phyloP scores from a whole-genome alignment of 2,113 vertebrate species.

The Tinamus guttatus region DNA sequence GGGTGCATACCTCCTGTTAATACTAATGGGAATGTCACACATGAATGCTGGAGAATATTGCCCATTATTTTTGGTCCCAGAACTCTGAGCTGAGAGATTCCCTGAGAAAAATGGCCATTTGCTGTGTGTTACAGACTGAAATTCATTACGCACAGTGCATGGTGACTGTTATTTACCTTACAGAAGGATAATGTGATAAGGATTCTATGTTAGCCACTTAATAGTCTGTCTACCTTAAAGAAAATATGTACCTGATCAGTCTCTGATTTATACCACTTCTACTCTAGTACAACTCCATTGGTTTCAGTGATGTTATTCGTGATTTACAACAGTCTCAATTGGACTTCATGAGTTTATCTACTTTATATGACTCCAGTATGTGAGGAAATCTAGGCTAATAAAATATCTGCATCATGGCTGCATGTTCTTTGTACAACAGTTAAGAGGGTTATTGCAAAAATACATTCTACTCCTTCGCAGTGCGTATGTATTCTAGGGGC shows the following conservation, averaged over 20 bases:
- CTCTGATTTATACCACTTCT: conserved; percentile 64
- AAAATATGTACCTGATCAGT: conserved; percentile 63
- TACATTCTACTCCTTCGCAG: conserved; percentile 20
- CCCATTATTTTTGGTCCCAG: conserved; percentile 71
- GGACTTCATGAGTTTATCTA: conserved; percentile 56
- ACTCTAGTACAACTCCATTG: conserved; percentile 22
- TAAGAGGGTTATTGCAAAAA: background rate
- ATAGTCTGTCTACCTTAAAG: conserved; percentile 66
- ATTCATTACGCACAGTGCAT: conserved; percentile 50
- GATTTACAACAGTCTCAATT: conserved; percentile 54
- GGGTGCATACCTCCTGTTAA: conserved; percentile 62
- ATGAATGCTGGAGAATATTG: conserved; percentile 69
- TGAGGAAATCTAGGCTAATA: conserved; percentile 40
- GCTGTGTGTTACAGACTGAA: conserved; percentile 36
- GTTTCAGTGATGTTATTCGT: conserved; percentile 16
- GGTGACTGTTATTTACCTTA: conserved; percentile 70
- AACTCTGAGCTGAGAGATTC: conserved; percentile 55
- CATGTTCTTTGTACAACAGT: conserved; percentile 21
- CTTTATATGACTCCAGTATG: conserved; percentile 45
- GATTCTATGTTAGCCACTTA: conserved; percentile 65
- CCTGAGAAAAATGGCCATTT: conserved; percentile 66
- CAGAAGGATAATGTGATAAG: conserved; percentile 64
- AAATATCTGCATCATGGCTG: background rate
- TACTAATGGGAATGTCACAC: conserved; percentile 68
- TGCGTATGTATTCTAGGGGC: background rate